These are phyloP conservation scores for Notothenia rossii DNA, from an alignment of 2,113 vertebrate species.

Conservation along the genomic window DNA sequence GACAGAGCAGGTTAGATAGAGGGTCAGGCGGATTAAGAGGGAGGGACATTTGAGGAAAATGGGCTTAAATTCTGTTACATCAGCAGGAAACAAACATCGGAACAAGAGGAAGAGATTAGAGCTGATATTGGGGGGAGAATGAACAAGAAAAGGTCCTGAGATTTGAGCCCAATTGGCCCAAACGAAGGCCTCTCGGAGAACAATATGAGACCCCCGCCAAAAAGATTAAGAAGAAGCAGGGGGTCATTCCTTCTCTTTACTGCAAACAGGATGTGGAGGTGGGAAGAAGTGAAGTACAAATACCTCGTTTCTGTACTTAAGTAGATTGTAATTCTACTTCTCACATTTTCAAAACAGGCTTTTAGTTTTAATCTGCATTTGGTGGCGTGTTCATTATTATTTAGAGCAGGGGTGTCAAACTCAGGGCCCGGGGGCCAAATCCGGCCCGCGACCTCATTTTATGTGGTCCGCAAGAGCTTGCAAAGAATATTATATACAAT, in stretches of 20 bases:
- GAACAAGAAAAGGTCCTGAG: conserved; percentile 44
- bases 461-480: no score
- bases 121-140: conserved; percentile 48
- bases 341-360: no score
- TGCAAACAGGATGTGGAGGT: conserved; percentile 61
- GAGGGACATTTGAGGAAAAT: conserved; percentile 55
- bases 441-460: no score
- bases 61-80: conserved; percentile 69
- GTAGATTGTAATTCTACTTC: no score
- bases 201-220: conserved; percentile 66
- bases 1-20: conserved; percentile 42
- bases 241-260: conserved; percentile 70
- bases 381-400: no score
- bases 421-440: no score
- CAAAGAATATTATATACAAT: no score
- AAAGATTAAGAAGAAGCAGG: conserved; percentile 75
- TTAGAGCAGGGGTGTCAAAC: no score
- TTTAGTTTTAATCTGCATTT: no score
- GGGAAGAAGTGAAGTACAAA: conserved; percentile 13
- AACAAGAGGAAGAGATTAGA: conserved; percentile 57
- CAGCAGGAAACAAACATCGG: conserved; percentile 66
- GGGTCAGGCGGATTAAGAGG: conserved; percentile 59
- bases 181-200: conserved; percentile 57
- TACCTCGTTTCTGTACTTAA: no score
- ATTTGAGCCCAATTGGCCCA: conserved; percentile 59